phyloP scores from a whole-genome alignment of 2,113 vertebrate genomes.

The Echinops telfairi region DNA sequence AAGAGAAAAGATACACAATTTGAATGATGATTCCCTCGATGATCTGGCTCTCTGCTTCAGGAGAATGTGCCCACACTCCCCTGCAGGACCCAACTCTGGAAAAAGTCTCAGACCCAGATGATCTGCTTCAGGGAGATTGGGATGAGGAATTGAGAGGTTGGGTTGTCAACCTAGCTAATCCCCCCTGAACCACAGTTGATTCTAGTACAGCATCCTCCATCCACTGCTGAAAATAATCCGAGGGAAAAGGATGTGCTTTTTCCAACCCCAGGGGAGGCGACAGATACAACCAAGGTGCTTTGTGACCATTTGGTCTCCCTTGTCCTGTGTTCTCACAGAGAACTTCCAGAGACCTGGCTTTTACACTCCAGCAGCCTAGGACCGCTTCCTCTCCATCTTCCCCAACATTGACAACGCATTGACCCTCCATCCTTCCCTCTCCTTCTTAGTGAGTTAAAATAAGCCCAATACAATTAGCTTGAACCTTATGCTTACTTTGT shows the following conservation, averaged over 20 bases:
- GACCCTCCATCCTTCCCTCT: background rate
- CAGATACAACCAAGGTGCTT: background rate
- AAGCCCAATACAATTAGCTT: background rate
- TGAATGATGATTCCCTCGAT: background rate
- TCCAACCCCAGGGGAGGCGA: background rate
- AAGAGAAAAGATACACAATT: background rate
- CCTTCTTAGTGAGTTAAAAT: background rate
- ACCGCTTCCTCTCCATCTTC: background rate
- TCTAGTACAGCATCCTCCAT: background rate
- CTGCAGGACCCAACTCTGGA: background rate
- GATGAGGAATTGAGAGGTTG: background rate
- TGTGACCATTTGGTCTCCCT: background rate
- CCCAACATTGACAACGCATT: background rate
- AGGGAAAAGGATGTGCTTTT: background rate
- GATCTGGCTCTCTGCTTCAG: background rate
- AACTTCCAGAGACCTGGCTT: background rate
- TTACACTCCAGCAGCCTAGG: background rate
- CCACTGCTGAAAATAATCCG: background rate
- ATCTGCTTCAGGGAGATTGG: background rate
- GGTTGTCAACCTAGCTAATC: background rate
- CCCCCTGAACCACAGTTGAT: background rate
- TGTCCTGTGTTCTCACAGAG: background rate
- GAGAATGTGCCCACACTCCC: no score
- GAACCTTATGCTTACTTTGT: background rate
- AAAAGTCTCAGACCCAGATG: background rate